phyloP scores from a whole-genome alignment of 2,888 invertebrate genomes.

The Melieria crassipennis region DNA sequence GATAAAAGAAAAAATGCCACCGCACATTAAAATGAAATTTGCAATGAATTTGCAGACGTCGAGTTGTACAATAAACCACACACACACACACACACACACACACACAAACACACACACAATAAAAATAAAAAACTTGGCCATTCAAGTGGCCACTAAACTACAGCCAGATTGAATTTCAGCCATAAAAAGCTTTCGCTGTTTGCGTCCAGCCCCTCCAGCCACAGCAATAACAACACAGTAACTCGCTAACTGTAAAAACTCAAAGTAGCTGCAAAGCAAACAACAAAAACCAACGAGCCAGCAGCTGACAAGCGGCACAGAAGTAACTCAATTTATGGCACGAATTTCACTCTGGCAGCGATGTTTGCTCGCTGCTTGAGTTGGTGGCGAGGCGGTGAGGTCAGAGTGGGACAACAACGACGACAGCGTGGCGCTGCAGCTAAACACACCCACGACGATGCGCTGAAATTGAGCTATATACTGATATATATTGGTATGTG shows the following conservation, averaged over 20 bases:
- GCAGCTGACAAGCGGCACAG: not conserved
- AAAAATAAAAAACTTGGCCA: conserved; percentile 7
- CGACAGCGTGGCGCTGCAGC: too few relatives aligned
- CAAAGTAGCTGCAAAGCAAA: not conserved
- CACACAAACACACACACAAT: not conserved
- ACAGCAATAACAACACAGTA: too few relatives aligned
- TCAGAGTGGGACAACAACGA: too few relatives aligned
- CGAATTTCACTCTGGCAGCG: conserved; percentile 25
- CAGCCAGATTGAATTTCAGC: conserved; percentile 15
- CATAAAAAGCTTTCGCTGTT: conserved; percentile 10
- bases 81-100: not conserved
- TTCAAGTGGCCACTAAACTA: conserved; percentile 1
- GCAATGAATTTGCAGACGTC: too few relatives aligned
- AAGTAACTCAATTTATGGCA: conserved; percentile 29
- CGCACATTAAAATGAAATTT: too few relatives aligned
- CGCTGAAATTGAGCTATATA: too few relatives aligned
- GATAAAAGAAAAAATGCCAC: too few relatives aligned
- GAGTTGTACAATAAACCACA: not conserved
- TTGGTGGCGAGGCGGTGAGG: too few relatives aligned
- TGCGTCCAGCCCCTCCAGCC: too few relatives aligned
- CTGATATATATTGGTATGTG: too few relatives aligned
- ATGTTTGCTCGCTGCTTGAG: not conserved
- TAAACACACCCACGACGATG: too few relatives aligned
- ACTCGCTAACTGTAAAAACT: not conserved
- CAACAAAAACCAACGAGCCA: not conserved